A percentile compares a stretch with the other conserved stretches of the same genome.
Conservation (phyloP, 2,113 vertebrate genomes). For the Anhinga anhinga region DNA sequence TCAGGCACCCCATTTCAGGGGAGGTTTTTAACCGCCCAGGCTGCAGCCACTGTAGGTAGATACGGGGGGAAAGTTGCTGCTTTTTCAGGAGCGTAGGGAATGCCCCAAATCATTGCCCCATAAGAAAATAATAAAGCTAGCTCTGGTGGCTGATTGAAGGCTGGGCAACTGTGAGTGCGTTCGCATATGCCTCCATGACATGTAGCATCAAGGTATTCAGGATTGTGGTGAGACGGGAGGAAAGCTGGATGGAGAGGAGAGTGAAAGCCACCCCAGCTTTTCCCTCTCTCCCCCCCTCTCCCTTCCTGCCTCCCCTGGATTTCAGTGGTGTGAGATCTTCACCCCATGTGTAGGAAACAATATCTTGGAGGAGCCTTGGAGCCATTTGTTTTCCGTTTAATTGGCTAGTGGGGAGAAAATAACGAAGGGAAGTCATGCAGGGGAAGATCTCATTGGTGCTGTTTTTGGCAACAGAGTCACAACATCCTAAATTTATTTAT, state of each 20-base stretch:
- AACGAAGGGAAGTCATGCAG: constrained; percentile 42
- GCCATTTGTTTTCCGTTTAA: constrained; percentile 24
- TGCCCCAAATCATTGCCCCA: neutral
- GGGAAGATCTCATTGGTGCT: constrained; percentile 15
- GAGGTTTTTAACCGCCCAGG: neutral
- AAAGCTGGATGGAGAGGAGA: neutral
- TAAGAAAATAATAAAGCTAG: neutral
- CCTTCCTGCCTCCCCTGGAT: neutral
- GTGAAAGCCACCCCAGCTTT: neutral
- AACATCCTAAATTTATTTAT: constrained; percentile 49
- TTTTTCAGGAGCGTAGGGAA: neutral
- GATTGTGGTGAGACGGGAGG: neutral
- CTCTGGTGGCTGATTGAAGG: neutral
- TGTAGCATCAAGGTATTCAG: neutral
- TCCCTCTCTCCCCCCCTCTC: neutral
- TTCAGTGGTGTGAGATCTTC: neutral
- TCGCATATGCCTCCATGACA: neutral
- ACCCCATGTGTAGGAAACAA: neutral
- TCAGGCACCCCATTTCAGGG: neutral
- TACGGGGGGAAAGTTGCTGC: neutral
- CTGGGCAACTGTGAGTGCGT: neutral
- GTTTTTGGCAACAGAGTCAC: constrained; percentile 56
- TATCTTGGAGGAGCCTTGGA: neutral
- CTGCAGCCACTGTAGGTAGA: neutral
- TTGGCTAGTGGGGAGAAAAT: constrained; percentile 50